Conservation (phyloP, 2,888 invertebrate genomes). For the Pycnomerus fuliginosus region DNA sequence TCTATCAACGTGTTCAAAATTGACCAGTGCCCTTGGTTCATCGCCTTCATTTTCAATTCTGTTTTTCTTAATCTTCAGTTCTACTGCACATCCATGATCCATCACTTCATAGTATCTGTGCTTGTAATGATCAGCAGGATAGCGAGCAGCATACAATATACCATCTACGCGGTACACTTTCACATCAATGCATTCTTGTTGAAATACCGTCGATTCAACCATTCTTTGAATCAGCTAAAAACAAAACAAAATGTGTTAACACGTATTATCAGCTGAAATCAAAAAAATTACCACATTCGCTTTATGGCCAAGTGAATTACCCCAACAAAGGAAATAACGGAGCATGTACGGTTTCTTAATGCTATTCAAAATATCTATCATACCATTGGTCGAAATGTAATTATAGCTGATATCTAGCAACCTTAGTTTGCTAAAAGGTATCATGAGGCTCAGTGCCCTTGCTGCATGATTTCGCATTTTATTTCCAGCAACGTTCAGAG, state of each 20-base stretch:
- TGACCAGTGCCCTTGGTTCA: constrained; percentile 37
- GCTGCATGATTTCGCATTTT: constrained; percentile 60
- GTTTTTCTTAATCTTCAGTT: constrained; percentile 45
- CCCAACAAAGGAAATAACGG: constrained; percentile 51
- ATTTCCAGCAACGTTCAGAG: constrained; percentile 60
- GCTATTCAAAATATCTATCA: constrained; percentile 57
- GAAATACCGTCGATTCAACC: constrained; percentile 48
- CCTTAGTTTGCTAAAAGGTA: constrained; percentile 61
- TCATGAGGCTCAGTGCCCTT: constrained; percentile 53
- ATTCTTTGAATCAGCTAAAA: constrained; percentile 50
- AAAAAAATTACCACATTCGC: constrained; percentile 42
- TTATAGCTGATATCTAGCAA: constrained; percentile 61
- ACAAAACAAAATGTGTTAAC: constrained; percentile 9
- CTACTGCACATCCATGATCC: constrained; percentile 50
- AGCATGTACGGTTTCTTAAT: constrained; percentile 57
- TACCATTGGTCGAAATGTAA: constrained; percentile 56
- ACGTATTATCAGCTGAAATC: not conserved
- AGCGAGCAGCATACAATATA: constrained; percentile 47
- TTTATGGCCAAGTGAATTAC: constrained; percentile 47
- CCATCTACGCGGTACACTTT: constrained; percentile 51
- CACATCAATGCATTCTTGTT: constrained; percentile 53
- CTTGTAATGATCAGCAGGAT: constrained; percentile 54
- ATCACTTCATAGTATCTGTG: constrained; percentile 59
- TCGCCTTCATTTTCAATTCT: constrained; percentile 34
- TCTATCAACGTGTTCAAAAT: constrained; percentile 41